Conservation (phyloP, 2,113 vertebrate genomes). For the Antennarius striatus region DNA sequence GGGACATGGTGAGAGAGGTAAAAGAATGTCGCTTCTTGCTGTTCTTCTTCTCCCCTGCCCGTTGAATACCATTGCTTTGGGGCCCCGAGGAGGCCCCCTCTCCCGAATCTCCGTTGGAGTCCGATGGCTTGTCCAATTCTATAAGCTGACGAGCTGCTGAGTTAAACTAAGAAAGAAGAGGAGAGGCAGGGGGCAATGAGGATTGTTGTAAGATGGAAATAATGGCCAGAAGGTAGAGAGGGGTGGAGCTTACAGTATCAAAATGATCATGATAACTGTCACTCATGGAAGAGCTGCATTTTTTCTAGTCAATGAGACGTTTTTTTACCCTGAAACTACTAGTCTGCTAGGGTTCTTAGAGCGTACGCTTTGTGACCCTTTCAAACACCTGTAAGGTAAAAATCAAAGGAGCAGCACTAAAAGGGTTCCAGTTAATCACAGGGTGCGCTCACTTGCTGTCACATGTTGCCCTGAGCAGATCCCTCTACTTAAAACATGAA, state of each 20-base stretch:
- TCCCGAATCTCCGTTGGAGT: conserved; percentile 80
- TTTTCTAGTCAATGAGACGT: conserved; percentile 1
- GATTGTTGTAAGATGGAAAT: conserved; percentile 28
- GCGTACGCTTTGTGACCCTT: conserved; percentile 35
- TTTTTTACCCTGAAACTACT: conserved; percentile 7
- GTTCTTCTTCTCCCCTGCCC: conserved; percentile 93
- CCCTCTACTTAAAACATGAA: conserved; percentile 55
- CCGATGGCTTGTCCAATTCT: conserved; percentile 91
- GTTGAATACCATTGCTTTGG: conserved; percentile 86
- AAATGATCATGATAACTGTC: conserved; percentile 33
- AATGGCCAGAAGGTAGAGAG: conserved; percentile 20
- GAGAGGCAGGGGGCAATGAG: conserved; percentile 3
- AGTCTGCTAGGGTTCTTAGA: conserved; percentile 1
- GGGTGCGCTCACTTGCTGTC: conserved; percentile 45
- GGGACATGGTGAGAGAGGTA: conserved; percentile 97
- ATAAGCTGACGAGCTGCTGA: conserved; percentile 94
- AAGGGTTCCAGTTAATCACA: conserved; percentile 64
- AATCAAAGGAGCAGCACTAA: conserved; percentile 58
- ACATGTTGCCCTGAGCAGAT: conserved; percentile 45
- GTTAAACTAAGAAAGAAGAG: conserved; percentile 85
- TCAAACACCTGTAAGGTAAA: conserved; percentile 38
- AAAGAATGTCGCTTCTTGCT: conserved; percentile 98
- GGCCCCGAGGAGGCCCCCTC: conserved; percentile 86
- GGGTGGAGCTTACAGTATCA: conserved; percentile 13
- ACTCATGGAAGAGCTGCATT: conserved; percentile 7